Conservation (phyloP, 2,113 vertebrate genomes). For the Melanostigma gelatinosum region DNA sequence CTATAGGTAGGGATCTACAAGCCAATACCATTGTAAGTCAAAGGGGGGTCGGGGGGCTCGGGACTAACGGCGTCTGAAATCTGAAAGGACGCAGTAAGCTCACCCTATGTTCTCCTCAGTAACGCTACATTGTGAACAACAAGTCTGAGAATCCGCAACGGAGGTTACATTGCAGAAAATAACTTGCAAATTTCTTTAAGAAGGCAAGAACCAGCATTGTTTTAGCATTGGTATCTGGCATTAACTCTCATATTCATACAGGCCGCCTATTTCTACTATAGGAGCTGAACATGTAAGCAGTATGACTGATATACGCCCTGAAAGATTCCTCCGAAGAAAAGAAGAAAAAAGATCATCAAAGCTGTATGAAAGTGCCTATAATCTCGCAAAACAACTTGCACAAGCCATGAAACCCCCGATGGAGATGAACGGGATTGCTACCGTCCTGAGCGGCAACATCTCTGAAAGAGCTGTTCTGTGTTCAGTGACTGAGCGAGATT, state of each 20-base stretch:
- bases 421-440: slow-evolving; percentile 19
- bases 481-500: slow-evolving; percentile 23
- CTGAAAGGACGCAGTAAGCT: no score
- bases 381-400: slow-evolving; percentile 16
- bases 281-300: not conserved
- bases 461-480: slow-evolving; percentile 13
- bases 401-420: slow-evolving; percentile 16
- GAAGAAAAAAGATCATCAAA: not conserved
- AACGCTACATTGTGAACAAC: no score
- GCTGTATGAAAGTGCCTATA: not conserved
- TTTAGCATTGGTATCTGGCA: not conserved
- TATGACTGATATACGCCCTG: not conserved
- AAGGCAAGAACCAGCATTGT: not conserved
- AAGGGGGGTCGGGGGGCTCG: no score
- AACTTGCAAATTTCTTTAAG: not conserved
- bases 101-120: no score
- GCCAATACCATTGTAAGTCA: no score
- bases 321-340: not conserved
- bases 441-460: slow-evolving; percentile 10
- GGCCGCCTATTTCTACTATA: not conserved
- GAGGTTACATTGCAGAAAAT: no score
- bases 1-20: no score
- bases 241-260: not conserved
- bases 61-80: no score
- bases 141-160: no score